A percentile compares a stretch with the other conserved stretches of the same genome.
Conservation (phyloP, 2,888 invertebrate genomes). For the Arctia plantaginis region DNA sequence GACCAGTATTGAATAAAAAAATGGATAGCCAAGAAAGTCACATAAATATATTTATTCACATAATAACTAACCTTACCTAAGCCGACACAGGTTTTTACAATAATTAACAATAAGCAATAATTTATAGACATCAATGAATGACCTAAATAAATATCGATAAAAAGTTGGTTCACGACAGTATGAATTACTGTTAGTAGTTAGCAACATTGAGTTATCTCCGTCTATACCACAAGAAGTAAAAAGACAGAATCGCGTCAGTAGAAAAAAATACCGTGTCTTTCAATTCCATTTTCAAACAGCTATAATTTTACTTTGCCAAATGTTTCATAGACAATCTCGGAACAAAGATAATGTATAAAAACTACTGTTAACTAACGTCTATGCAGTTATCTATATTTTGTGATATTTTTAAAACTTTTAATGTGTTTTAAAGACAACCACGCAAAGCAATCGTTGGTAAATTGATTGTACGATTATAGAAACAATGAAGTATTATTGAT, state of each 20-base stretch:
- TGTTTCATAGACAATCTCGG: slow-evolving; percentile 6
- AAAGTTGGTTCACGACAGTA: not conserved
- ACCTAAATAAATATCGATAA: not conserved
- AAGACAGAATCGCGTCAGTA: not conserved
- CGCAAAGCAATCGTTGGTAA: slow-evolving; percentile 52
- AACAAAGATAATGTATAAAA: slow-evolving; percentile 15
- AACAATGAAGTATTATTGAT: slow-evolving; percentile 53
- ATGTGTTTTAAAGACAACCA: slow-evolving; percentile 43
- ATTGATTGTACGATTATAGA: slow-evolving; percentile 63
- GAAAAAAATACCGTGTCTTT: not conserved
- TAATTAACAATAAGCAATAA: slow-evolving; percentile 1
- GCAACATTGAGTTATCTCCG: not conserved
- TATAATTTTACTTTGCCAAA: not conserved
- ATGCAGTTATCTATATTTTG: slow-evolving; percentile 41
- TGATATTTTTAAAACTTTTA: slow-evolving; percentile 48
- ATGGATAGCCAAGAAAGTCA: not conserved
- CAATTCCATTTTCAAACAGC: slow-evolving; percentile 5
- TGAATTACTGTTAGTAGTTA: not conserved
- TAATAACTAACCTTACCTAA: not conserved
- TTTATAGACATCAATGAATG: slow-evolving; percentile 1
- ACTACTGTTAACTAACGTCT: slow-evolving; percentile 36
- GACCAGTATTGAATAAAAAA: not conserved
- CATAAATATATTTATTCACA: not conserved
- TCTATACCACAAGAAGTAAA: not conserved
- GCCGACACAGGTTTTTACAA: not conserved